A percentile compares a stretch with the other conserved stretches of the same genome.
phyloP scores from a whole-genome alignment of 2,113 vertebrate species.

The Saccopteryx leptura region DNA sequence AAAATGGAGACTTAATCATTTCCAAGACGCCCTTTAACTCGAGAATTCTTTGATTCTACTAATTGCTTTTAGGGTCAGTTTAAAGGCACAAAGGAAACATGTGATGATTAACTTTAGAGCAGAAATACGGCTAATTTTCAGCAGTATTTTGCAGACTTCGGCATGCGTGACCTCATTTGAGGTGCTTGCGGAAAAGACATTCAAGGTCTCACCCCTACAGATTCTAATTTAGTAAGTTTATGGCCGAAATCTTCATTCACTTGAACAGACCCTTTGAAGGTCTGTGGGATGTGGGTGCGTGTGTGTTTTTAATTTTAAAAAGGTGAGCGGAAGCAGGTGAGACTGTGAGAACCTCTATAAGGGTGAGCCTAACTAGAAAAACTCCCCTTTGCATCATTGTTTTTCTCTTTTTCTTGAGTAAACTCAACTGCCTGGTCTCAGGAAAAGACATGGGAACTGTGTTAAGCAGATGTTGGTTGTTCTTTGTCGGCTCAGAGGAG shows the following conservation, averaged over 20 bases:
- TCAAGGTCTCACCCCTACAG: background rate
- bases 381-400: background rate
- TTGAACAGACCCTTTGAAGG: background rate
- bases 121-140: background rate
- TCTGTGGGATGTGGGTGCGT: accelerated
- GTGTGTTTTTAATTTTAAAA: background rate
- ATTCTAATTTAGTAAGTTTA: background rate
- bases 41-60: constrained; percentile 12
- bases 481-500: background rate
- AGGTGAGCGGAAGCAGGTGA: background rate
- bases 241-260: background rate
- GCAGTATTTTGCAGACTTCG: background rate
- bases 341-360: background rate
- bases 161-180: background rate
- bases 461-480: background rate
- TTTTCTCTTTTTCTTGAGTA: background rate
- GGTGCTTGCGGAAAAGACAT: background rate
- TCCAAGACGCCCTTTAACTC: constrained; percentile 1
- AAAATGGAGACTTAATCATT: background rate
- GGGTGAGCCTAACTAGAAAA: background rate
- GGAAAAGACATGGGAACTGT: background rate
- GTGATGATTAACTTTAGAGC: background rate
- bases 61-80: constrained; percentile 16
- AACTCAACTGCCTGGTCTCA: background rate
- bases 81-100: background rate